These are phyloP conservation scores for Dipodomys stephensi DNA, from an alignment of 2,113 vertebrate species.

Conservation along the genomic window DNA sequence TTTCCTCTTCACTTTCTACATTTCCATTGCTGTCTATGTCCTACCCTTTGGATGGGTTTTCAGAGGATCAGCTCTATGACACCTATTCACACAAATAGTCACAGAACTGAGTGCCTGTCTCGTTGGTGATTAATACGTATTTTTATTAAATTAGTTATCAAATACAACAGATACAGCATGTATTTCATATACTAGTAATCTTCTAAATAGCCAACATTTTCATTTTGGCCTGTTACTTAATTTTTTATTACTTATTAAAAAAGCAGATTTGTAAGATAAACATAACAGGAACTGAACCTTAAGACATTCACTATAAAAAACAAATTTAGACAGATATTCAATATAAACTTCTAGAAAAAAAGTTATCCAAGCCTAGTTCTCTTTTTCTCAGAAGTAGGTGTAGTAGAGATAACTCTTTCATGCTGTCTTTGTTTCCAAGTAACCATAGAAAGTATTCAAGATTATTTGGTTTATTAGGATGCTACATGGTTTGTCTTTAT, in stretches of 20 bases:
- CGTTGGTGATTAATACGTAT: neutral
- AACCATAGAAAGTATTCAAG: constrained; percentile 16
- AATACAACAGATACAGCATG: neutral
- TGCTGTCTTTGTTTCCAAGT: neutral
- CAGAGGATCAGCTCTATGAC: neutral
- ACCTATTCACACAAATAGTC: neutral
- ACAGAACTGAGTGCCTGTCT: neutral
- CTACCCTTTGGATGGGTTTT: neutral
- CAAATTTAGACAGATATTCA: neutral
- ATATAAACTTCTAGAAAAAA: neutral
- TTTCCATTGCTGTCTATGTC: neutral
- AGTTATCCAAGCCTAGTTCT: constrained; percentile 15
- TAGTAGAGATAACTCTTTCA: neutral
- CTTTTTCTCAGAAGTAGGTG: neutral
- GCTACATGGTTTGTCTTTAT: neutral
- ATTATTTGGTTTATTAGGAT: neutral
- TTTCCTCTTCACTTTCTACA: neutral
- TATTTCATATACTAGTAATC: neutral
- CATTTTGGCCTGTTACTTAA: neutral
- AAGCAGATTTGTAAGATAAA: neutral
- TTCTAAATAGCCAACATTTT: constrained; percentile 12
- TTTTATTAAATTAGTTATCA: constrained; percentile 17
- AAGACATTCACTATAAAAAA: neutral
- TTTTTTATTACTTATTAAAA: neutral
- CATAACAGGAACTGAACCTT: neutral